Conservation (phyloP, 2,113 vertebrate species). For the Platichthys stellatus region DNA sequence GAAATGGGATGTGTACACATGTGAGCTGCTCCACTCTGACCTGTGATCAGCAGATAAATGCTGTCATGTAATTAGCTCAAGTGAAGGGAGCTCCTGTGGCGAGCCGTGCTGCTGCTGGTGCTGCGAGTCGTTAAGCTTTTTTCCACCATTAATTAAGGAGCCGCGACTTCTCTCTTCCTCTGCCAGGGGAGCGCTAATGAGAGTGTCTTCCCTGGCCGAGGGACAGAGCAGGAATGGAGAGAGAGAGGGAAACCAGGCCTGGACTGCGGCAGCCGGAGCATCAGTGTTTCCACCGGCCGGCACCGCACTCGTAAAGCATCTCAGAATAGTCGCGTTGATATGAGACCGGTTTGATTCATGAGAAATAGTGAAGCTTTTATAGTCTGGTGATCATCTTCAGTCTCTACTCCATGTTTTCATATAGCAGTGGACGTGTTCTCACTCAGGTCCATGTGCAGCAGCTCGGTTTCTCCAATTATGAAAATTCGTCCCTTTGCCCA, state of each 20-base stretch:
- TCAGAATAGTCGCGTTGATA: slow-evolving; percentile 45
- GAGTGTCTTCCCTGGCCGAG: slow-evolving; percentile 21
- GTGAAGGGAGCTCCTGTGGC: slow-evolving; percentile 53
- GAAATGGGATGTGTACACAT: neutral
- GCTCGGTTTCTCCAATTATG: too few species aligned
- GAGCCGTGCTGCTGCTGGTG: slow-evolving; percentile 18
- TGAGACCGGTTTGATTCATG: slow-evolving; percentile 6
- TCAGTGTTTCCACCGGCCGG: slow-evolving; percentile 43
- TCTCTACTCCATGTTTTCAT: too few species aligned
- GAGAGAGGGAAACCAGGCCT: slow-evolving; percentile 14
- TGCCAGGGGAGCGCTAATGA: slow-evolving; percentile 56
- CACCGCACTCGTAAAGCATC: slow-evolving; percentile 41
- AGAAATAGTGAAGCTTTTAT: neutral
- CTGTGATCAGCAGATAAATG: slow-evolving; percentile 13
- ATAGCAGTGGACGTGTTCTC: too few species aligned
- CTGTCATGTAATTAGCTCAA: slow-evolving; percentile 63
- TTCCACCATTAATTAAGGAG: slow-evolving; percentile 69
- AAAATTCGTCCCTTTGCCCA: too few species aligned
- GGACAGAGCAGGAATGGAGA: neutral
- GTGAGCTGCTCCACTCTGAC: slow-evolving; percentile 9
- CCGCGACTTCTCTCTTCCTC: slow-evolving; percentile 54
- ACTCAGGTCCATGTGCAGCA: too few species aligned
- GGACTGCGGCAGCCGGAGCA: slow-evolving; percentile 30
- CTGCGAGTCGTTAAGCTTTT: slow-evolving; percentile 52
- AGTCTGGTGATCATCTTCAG: neutral